Evolutionary conservation across 2,797 vertebrate species (phyloP).

Genomic region (Tragelaphus eurycerus): DNA sequence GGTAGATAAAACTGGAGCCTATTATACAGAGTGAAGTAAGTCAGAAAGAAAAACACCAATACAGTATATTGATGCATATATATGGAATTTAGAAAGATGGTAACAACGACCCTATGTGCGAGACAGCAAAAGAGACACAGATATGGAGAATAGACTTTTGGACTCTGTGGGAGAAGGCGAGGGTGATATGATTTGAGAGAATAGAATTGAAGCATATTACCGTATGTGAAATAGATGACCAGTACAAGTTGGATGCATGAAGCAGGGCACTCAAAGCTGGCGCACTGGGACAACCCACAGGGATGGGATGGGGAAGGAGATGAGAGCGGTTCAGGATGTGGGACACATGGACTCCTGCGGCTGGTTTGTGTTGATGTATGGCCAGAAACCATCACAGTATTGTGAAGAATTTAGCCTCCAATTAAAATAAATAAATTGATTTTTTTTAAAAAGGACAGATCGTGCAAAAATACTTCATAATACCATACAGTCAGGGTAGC

Average conservation of each 20-base stretch:
- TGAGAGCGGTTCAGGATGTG: not conserved
- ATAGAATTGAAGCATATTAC: not conserved
- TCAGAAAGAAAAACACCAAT: not conserved
- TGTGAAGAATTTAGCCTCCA: not conserved
- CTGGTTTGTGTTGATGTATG: not conserved
- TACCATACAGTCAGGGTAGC: not conserved
- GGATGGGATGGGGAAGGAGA: not conserved
- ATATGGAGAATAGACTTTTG: not conserved
- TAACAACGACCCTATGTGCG: not conserved
- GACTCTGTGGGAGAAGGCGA: not conserved
- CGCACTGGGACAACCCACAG: not conserved
- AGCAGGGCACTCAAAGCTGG: not conserved
- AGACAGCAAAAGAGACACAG: not conserved
- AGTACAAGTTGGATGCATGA: not conserved
- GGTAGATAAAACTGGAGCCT: not conserved
- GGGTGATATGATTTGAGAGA: not conserved
- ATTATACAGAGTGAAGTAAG: not conserved
- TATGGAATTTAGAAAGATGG: not conserved
- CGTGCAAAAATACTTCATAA: not conserved
- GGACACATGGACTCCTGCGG: not conserved
- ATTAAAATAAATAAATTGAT: not conserved
- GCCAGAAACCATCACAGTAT: not conserved
- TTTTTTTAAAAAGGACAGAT: not conserved
- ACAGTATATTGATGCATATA: not conserved
- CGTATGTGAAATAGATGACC: not conserved